phyloP scores from a whole-genome alignment of 2,888 invertebrate species.

The Erebia ligea region DNA sequence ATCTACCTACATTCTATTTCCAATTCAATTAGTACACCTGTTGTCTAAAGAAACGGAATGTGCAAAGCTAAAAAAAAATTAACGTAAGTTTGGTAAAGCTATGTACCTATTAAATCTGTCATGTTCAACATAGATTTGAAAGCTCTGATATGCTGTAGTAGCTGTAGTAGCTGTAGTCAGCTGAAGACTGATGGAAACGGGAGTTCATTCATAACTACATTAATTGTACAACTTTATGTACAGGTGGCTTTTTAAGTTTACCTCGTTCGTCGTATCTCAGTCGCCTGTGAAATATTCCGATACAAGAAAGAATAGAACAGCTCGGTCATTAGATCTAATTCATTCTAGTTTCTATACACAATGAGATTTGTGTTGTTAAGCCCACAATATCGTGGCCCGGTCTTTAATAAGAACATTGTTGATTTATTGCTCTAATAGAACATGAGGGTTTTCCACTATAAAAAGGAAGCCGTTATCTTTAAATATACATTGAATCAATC shows the following conservation, averaged over 20 bases:
- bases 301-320: neutral
- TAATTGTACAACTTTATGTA: no score
- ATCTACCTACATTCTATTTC: neutral
- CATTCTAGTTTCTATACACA: conserved; percentile 1
- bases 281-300: neutral
- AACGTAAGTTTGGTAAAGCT: neutral
- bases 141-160: no score
- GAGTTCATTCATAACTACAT: no score
- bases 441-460: conserved; percentile 17
- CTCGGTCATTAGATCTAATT: conserved; percentile 6
- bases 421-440: conserved; percentile 17
- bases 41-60: neutral
- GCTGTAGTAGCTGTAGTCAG: no score
- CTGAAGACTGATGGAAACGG: no score
- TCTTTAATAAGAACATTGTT: conserved; percentile 24
- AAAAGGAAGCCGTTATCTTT: conserved; percentile 12
- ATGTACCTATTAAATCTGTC: no score
- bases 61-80: neutral
- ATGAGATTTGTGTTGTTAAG: conserved; percentile 10
- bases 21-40: neutral
- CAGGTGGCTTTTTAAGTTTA: neutral
- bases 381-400: conserved; percentile 3
- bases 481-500: neutral
- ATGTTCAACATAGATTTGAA: no score
- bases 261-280: neutral